Conservation (phyloP, 92 coral and sea anemone species). For the Phenganax stokvisi region DNA sequence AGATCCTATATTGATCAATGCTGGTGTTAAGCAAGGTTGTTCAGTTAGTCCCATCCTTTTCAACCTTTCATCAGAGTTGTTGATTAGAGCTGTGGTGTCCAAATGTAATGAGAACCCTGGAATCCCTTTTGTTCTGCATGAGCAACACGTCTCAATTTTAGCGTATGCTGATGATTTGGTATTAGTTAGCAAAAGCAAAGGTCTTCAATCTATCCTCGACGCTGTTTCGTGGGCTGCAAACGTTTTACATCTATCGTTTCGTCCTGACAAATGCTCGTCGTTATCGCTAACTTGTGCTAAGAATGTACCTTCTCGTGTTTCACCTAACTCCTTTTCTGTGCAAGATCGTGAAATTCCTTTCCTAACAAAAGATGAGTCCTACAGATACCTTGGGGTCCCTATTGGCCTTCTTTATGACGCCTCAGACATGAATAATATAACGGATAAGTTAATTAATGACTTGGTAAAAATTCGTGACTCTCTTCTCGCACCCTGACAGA, state of each 20-base stretch:
- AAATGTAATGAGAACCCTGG: background rate
- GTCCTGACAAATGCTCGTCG: slow-evolving; percentile 18
- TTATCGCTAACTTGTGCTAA: background rate
- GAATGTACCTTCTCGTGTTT: background rate
- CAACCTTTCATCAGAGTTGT: background rate
- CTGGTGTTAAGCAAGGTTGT: slow-evolving; percentile 22
- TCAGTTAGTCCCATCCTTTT: slow-evolving; percentile 9
- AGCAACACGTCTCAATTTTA: background rate
- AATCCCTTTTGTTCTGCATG: background rate
- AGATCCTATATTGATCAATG: background rate
- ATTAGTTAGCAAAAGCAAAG: background rate
- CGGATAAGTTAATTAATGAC: slow-evolving; percentile 7
- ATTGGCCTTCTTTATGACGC: background rate
- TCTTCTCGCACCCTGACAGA: slow-evolving; percentile 36
- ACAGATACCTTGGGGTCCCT: slow-evolving; percentile 7
- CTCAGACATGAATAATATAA: background rate
- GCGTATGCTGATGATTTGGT: slow-evolving; percentile 16
- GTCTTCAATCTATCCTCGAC: background rate
- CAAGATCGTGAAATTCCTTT: background rate
- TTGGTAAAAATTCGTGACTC: slow-evolving; percentile 14
- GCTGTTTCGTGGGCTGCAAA: background rate
- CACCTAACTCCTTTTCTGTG: background rate
- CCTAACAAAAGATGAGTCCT: background rate
- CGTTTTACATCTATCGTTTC: background rate
- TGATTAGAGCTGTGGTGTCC: background rate